phyloP scores from a whole-genome alignment of 2,113 vertebrate species.

The Furnarius figulus region DNA sequence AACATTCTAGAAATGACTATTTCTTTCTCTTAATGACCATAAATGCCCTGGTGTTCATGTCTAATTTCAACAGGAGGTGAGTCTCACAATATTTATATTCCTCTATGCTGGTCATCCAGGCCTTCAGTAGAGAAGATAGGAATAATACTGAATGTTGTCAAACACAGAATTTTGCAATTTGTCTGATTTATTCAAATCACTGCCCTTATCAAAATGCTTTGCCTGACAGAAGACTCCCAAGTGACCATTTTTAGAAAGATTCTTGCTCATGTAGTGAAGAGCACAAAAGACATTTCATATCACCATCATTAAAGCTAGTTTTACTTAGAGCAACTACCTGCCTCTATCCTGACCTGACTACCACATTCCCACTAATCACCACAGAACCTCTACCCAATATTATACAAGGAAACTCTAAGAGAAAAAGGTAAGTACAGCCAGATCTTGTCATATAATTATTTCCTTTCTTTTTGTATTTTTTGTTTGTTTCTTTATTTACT shows the following conservation, averaged over 20 bases:
- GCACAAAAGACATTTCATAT: neutral
- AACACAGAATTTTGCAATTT: neutral
- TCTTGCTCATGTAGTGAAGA: neutral
- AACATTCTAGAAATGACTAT: neutral
- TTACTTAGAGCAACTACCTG: neutral
- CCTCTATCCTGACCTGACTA: neutral
- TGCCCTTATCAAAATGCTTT: neutral
- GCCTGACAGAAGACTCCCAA: neutral
- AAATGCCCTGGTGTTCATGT: neutral
- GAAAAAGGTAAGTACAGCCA: neutral
- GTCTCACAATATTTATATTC: neutral
- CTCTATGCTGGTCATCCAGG: neutral
- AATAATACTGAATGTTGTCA: neutral
- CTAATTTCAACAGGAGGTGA: neutral
- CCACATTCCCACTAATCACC: neutral
- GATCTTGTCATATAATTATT: neutral
- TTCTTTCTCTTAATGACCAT: neutral
- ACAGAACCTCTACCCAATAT: neutral
- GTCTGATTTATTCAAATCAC: neutral
- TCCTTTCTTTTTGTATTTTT: neutral
- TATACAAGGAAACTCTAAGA: neutral
- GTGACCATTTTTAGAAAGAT: neutral
- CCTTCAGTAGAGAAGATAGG: neutral
- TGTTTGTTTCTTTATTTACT: neutral
- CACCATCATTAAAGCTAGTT: neutral